Evolutionary conservation across 2,797 vertebrate species (phyloP).

Genomic region (Australoheros facetus): DNA sequence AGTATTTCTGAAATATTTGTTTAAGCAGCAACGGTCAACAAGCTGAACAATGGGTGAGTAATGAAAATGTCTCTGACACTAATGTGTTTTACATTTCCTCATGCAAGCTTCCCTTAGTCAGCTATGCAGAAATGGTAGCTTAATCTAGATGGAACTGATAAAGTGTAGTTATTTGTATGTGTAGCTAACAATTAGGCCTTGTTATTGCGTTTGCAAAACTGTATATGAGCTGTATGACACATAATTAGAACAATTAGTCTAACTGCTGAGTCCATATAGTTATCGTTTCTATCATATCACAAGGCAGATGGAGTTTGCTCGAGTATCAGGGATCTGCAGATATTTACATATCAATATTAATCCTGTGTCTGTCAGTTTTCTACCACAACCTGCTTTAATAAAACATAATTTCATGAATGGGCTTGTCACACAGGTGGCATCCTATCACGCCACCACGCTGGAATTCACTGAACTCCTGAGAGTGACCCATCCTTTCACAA

Average conservation of each 20-base stretch:
- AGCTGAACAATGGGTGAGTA: background rate
- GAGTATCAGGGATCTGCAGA: background rate
- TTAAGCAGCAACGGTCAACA: background rate
- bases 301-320: background rate
- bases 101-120: background rate
- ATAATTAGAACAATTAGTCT: background rate
- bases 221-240: background rate
- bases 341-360: background rate
- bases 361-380: background rate
- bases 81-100: background rate
- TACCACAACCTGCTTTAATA: background rate
- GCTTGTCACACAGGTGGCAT: no score
- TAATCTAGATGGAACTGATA: background rate
- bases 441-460: no score
- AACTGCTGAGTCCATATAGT: no score
- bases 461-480: no score
- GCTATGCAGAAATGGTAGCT: background rate
- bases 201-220: background rate
- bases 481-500: no score
- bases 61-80: background rate
- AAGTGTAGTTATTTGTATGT: background rate
- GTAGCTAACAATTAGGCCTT: background rate
- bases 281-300: background rate
- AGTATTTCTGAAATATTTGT: background rate
- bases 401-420: background rate